Base-by-base conservation (phyloP, 2,113 vertebrate genomes). In the Phrynosoma blainvillii region DNA sequence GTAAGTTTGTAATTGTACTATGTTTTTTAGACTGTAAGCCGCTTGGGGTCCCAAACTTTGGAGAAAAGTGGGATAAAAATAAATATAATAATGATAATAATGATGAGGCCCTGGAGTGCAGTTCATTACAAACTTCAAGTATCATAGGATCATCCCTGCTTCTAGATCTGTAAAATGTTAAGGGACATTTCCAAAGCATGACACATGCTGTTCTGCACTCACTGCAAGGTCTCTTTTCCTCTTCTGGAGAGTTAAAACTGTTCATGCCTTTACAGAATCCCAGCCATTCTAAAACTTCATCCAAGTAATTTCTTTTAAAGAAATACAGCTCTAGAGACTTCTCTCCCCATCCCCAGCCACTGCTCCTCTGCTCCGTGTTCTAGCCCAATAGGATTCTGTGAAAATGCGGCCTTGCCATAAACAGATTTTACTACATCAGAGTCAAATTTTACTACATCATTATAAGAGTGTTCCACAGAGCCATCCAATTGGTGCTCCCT, bases 351-450 rank as follows among this genome's bases (percentile, higher is more conserved):
- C 13, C 10, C 25, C 59, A 16, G 16, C 16, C 27, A 84, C 73
- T 13, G 30, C 23, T 80, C 1, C 70, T 85, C 81, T 87, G 20
- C 36, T 92, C 87, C 25, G 36, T 88, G 52, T 11, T 79, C 93
- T 91, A 93, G 90, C 89, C 90, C 52, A 66, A 94, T 90, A 92
- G 94, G 88, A 95, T 92, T 91, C 93, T 93, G 93, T 95, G 96
- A 96, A 97, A 93, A 96, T 94, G 82, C 92, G 93, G 94, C 87
- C 94, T 97, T 93, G 90, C 94, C 91, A 96, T 97, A 97, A 97
- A 97, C 96, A 96, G 96, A 97, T 96, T 97, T 97, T 97, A 97
- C 96, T 97, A 96, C 97, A 97, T 97, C 96, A 97, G 96, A 96
- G 96, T 97, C 96, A 96, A 96, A 96, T 97, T 97, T 97, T 97